These are phyloP conservation scores for Pygoscelis antarcticus DNA, from an alignment of 2,113 vertebrate species.

Conservation along the genomic window DNA sequence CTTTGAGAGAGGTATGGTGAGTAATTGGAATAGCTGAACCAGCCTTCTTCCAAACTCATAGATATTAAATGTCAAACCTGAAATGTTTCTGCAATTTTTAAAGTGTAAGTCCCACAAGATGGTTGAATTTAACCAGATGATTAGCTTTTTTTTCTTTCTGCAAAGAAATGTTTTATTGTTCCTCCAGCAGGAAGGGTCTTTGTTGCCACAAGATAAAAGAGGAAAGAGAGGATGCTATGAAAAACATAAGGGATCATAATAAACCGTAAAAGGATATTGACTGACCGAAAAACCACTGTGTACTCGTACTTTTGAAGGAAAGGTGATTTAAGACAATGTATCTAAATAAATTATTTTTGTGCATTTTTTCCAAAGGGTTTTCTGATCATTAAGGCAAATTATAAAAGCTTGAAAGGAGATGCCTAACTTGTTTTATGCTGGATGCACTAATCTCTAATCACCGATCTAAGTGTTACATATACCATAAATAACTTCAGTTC, in stretches of 20 bases:
- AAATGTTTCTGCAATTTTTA: background rate
- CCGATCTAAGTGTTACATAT: background rate
- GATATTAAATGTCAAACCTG: background rate
- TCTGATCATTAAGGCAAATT: background rate
- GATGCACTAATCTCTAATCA: background rate
- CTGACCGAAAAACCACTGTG: background rate
- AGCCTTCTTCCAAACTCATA: background rate
- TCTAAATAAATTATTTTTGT: background rate
- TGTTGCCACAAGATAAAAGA: background rate
- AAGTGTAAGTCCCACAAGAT: background rate
- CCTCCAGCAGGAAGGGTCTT: background rate
- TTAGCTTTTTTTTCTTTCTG: background rate
- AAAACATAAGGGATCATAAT: background rate
- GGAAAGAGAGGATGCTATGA: background rate
- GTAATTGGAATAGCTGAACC: background rate
- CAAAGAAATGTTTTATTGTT: background rate
- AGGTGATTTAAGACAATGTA: background rate
- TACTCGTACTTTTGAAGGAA: background rate
- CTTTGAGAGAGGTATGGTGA: background rate
- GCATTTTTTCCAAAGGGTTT: background rate
- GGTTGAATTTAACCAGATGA: background rate
- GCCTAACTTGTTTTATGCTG: background rate
- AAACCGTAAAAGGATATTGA: background rate
- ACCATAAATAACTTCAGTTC: background rate
- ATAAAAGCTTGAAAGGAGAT: background rate